phyloP scores from a whole-genome alignment of 2,797 vertebrate species.

The Rhynchotus rufescens region DNA sequence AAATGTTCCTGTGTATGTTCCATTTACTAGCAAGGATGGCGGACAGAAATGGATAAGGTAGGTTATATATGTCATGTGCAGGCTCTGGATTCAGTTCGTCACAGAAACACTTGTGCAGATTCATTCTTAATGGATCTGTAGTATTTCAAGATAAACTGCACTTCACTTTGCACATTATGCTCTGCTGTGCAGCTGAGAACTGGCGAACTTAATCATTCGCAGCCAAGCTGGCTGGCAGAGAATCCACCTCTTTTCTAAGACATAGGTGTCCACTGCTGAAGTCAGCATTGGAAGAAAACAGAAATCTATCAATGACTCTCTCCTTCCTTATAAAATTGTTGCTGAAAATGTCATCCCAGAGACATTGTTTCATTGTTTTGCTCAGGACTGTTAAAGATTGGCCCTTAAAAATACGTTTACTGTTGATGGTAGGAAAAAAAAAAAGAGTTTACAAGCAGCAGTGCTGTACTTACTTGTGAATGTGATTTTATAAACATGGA shows the following conservation, averaged over 20 bases:
- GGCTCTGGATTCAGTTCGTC: constrained; percentile 17
- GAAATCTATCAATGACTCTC: constrained; percentile 56
- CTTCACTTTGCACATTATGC: background rate
- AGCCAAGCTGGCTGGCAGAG: background rate
- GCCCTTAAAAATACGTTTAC: constrained; percentile 22
- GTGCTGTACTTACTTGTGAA: constrained; percentile 11
- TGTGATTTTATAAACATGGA: background rate
- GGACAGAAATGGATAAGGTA: background rate
- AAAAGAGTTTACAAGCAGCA: constrained; percentile 40
- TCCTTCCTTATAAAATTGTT: constrained; percentile 24
- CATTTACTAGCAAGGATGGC: background rate
- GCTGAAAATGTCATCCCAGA: background rate
- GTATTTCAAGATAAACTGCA: constrained; percentile 30
- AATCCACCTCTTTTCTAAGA: background rate
- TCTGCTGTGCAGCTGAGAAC: constrained; percentile 33
- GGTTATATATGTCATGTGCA: background rate
- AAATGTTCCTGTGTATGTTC: constrained; percentile 12
- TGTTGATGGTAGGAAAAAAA: background rate
- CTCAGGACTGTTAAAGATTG: constrained; percentile 12
- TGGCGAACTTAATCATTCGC: constrained; percentile 32
- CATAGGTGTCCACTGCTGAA: constrained; percentile 26
- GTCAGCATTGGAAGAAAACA: constrained; percentile 14
- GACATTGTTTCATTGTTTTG: background rate
- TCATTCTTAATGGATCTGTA: background rate
- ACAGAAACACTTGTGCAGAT: constrained; percentile 11